Evolutionary conservation across 2,113 vertebrate genomes (phyloP).

Genomic region (Gnathonemus echidnorhynchus): DNA sequence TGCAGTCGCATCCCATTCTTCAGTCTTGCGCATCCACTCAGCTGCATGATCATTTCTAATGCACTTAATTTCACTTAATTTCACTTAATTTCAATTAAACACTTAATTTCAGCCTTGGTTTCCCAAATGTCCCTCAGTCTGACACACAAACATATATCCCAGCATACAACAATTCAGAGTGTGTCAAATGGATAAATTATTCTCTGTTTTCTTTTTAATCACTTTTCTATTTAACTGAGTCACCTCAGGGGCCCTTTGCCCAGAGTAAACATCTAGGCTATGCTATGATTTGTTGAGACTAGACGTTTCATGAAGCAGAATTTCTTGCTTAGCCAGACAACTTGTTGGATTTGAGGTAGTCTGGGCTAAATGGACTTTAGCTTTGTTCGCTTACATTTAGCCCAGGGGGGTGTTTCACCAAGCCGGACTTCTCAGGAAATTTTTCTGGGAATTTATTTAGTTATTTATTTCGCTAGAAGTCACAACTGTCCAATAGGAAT

Average conservation of each 20-base stretch:
- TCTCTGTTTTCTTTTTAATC: neutral
- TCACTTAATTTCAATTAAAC: no score
- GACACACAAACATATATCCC: neutral
- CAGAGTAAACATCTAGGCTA: neutral
- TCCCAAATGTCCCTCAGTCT: neutral
- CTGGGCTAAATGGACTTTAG: neutral
- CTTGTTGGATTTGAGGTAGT: neutral
- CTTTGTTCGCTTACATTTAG: neutral
- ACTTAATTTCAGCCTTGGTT: neutral
- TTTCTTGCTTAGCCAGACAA: neutral
- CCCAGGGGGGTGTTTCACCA: no score
- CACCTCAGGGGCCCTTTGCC: neutral
- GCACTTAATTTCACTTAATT: no score
- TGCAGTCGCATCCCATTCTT: neutral
- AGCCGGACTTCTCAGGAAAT: no score
- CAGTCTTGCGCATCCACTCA: conserved; percentile 4
- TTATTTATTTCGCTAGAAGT: no score
- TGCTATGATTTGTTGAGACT: neutral
- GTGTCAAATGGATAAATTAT: neutral
- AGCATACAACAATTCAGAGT: no score
- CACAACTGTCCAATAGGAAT: no score
- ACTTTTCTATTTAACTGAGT: neutral
- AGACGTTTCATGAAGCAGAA: neutral
- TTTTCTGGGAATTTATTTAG: no score
- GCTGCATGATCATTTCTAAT: neutral